Base-by-base conservation (phyloP, 2,797 vertebrate genomes). In the Hylomyscus alleni region DNA sequence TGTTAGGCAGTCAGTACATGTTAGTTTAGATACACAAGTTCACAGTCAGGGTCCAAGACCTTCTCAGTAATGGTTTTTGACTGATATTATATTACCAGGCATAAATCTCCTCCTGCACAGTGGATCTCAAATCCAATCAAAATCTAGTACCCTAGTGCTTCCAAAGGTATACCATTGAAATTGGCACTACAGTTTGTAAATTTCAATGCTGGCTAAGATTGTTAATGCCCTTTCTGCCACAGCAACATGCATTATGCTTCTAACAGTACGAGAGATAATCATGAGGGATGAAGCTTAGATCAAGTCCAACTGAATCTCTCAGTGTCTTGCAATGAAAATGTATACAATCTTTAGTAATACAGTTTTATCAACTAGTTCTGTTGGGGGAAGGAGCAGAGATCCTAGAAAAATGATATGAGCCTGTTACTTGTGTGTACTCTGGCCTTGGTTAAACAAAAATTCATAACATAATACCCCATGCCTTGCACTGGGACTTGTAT, bases 341-440 rank as follows among this genome's bases (percentile, higher is more conserved):
- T 47, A 5, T 85, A 19, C 7, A 24, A 67, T 52, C 62, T 69
- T 69, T 19, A 85, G 31, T 31, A 50, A 85, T 85, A 47, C 3
- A n/a, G 60, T 67, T 24, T 47, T 85, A 24, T 34, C 19, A 50
- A 67, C 19, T 50, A 85, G 44, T 85, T 67, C 44, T 67, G 6
- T 12, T 1, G 1, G 6, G 44, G 29, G 10, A 1, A 26, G 31
- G 6, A 29, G 12, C 12, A 31, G 29, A 31, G 12, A 31, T 13
- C 6, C 19, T n/a, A 47, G 60, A 85, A 50, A 67, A 69, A 52
- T 52, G 44, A 22, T 31, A n/a, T 4, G 4, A 67, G 19, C 4
- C 44, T 65, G 5, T 84, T 85, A n/a, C 8, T 84, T 50, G 2
- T n/a, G 6, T 5, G 40, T 47, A 40, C 9, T 34, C 5, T 67